Evolutionary conservation across 2,797 vertebrate genomes (phyloP), one percentile per base, ranked within the genome.

Genomic region (Tangara arthus): DNA sequence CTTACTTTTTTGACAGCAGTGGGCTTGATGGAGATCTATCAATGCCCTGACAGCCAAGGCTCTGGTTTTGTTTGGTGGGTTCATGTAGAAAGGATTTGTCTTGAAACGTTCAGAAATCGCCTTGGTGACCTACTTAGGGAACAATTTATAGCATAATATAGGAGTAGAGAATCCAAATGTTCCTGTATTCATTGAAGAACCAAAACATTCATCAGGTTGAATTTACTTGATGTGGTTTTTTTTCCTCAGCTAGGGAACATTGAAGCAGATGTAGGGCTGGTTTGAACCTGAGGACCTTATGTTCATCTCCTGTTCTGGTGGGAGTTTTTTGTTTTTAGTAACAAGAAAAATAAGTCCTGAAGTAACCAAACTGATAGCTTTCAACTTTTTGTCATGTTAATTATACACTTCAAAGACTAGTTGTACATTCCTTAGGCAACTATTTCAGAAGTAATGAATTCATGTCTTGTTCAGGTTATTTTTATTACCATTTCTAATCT

Each of bases 11-110:
- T 96, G 96, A 93, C 93, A 93, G 95, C 93, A 90, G 91, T 96
- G 96, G 95, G 94, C 78, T 96, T 97, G 96, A 96, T 95, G 86
- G 95, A 96, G 95, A 82, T 91, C 91, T 94, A 87, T 96, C 95
- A 90, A 1, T 94, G 91, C 46, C 83, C 68, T 87, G 91, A 84
- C 77, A 94, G 93, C 80, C 91, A 79, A 87, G 94, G 63, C 85
- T 91, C 73, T 82, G 90, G 63, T 57, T 93, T 89, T 66, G 88
- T 89, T 87, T 88, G 66, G 70, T 53, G 89, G 69, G 60, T 79
- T 87, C 69, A 30, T 39, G 17, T 70, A 21, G 70, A 77, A 87
- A 89, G 89, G 35, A 70, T 90, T 84, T 70, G 64, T 91, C 87
- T 89, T 68, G 75, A 84, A 94, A 94, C 26, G 49, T 66, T 93